These are phyloP conservation scores for Craterocephalus amniculus DNA, from an alignment of 2,797 vertebrate genomes.

Conservation along the genomic window DNA sequence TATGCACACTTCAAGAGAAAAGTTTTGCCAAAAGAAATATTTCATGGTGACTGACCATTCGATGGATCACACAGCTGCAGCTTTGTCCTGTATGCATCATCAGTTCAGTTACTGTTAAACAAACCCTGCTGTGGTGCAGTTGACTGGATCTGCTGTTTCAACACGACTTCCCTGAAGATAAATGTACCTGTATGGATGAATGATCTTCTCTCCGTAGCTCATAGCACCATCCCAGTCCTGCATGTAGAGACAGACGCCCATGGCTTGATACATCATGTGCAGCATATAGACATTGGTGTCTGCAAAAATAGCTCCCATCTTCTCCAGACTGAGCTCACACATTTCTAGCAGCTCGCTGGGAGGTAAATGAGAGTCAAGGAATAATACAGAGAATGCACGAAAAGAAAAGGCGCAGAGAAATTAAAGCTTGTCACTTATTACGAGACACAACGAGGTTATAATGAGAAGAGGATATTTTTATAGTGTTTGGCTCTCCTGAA, in stretches of 20 bases:
- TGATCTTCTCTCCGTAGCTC: conserved; percentile 93
- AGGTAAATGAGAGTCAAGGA: conserved; percentile 89
- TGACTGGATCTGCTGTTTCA: not conserved
- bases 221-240: conserved; percentile 98
- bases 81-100: not conserved
- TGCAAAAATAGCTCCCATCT: conserved; percentile 93
- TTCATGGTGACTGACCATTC: not conserved
- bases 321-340: conserved; percentile 95
- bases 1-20: not conserved
- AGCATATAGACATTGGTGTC: conserved; percentile 97
- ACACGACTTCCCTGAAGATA: not conserved
- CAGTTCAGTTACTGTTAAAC: not conserved
- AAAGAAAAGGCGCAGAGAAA: not conserved
- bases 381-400: conserved; percentile 4
- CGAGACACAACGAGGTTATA: not conserved
- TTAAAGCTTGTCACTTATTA: not conserved
- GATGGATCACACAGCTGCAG: not conserved
- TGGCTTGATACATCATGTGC: conserved; percentile 99
- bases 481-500: conserved; percentile 98
- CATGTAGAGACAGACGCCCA: conserved; percentile 98
- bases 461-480: conserved; percentile 96
- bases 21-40: not conserved
- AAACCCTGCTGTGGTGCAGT: not conserved
- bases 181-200: conserved; percentile 92
- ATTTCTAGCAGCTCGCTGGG: conserved; percentile 96